These are phyloP conservation scores for Elegia similella DNA, from an alignment of 2,888 invertebrate genomes.

Conservation along the genomic window DNA sequence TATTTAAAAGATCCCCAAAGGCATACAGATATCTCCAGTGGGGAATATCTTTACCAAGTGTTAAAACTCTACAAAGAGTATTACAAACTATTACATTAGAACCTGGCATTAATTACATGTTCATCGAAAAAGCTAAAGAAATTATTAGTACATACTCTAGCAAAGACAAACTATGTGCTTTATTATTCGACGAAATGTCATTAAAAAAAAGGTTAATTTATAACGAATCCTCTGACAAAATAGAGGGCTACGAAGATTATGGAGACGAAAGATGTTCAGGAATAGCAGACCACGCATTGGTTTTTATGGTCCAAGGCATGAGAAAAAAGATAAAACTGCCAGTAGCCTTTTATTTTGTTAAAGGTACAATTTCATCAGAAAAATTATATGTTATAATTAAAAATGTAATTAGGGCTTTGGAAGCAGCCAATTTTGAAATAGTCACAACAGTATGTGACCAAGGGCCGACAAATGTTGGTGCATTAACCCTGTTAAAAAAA, in stretches of 20 bases:
- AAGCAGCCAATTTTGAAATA: too few relatives aligned
- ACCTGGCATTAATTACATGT: conserved; percentile 11
- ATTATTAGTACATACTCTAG: neutral
- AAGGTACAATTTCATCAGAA: neutral
- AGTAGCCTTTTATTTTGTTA: neutral
- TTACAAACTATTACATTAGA: conserved; percentile 8
- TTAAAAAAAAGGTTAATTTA: conserved; percentile 20
- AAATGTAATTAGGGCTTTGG: too few relatives aligned
- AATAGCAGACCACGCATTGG: neutral
- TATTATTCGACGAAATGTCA: conserved; percentile 22
- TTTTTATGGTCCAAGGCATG: neutral
- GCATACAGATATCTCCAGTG: conserved; percentile 17
- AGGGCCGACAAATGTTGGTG: neutral
- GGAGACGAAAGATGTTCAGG: neutral
- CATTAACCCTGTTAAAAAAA: neutral
- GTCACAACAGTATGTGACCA: neutral
- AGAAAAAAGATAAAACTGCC: neutral
- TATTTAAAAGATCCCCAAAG: conserved; percentile 22
- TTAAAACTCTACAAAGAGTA: conserved; percentile 14
- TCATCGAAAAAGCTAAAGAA: conserved; percentile 2
- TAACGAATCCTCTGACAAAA: conserved; percentile 14
- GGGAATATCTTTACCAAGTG: conserved; percentile 18
- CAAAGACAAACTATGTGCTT: conserved; percentile 11
- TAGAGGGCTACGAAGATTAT: conserved; percentile 20
- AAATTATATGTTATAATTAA: neutral